Percentiles rank a stretch among this genome's conserved stretches.
These are phyloP conservation scores for Bagarius yarrelli DNA, from an alignment of 2,113 vertebrate genomes.

Conservation along the genomic window DNA sequence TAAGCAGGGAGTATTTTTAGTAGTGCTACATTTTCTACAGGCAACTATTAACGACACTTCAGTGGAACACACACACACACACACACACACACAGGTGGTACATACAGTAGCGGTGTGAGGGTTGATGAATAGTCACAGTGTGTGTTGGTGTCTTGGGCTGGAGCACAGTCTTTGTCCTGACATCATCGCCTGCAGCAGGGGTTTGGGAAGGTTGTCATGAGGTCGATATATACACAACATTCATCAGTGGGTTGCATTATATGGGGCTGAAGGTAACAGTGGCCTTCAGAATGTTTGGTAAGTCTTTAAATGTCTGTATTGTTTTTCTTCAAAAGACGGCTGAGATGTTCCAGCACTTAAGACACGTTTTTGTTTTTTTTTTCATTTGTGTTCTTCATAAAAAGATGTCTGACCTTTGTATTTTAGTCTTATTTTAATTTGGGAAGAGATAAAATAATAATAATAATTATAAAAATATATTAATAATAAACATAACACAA, in stretches of 20 bases:
- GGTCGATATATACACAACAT: slow-evolving; percentile 42
- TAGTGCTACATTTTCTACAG: slow-evolving; percentile 62
- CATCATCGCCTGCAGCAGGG: slow-evolving; percentile 37
- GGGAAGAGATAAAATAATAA: background rate
- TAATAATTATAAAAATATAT: no score
- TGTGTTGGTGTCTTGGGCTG: slow-evolving; percentile 15
- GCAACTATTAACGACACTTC: slow-evolving; percentile 61
- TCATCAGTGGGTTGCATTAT: slow-evolving; percentile 47
- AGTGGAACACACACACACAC: slow-evolving; percentile 9
- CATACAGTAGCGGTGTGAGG: slow-evolving; percentile 32
- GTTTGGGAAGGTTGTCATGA: slow-evolving; percentile 44
- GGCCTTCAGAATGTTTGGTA: slow-evolving; percentile 32
- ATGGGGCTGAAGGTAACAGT: slow-evolving; percentile 40
- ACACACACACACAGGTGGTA: slow-evolving; percentile 2
- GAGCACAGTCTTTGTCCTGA: slow-evolving; percentile 33
- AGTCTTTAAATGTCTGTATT: slow-evolving; percentile 6
- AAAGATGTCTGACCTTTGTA: slow-evolving; percentile 3
- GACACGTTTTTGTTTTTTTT: background rate
- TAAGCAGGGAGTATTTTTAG: slow-evolving; percentile 72
- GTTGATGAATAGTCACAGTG: slow-evolving; percentile 34
- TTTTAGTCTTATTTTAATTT: slow-evolving; percentile 1
- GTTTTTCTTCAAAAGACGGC: background rate
- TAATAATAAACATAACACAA: no score
- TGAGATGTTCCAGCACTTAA: no score
- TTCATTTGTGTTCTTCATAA: background rate